A percentile compares a stretch with the other conserved stretches of the same genome.
Conservation (phyloP, 2,888 invertebrate genomes). For the Odontomyia ornata region DNA sequence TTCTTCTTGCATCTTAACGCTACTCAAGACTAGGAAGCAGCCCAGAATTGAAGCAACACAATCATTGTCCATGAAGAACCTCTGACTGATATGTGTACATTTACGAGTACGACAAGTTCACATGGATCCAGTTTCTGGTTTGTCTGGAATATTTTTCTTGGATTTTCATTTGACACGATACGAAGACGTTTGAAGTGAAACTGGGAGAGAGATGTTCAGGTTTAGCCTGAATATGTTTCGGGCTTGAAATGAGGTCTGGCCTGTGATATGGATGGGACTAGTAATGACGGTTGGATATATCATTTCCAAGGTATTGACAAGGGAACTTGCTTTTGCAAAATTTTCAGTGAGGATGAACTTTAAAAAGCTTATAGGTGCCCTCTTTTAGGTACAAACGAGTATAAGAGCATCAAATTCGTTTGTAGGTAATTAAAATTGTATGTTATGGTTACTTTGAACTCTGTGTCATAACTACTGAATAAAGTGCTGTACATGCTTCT, state of each 20-base stretch:
- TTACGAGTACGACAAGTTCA: slow-evolving; percentile 48
- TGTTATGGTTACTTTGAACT: no score
- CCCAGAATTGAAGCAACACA: background rate
- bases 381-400: no score
- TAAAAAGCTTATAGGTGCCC: no score
- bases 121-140: slow-evolving; percentile 46
- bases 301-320: no score
- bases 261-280: slow-evolving; percentile 13
- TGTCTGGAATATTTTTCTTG: background rate
- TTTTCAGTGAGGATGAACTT: no score
- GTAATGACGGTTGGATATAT: no score
- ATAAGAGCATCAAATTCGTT: no score
- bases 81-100: slow-evolving; percentile 14
- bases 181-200: background rate
- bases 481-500: no score
- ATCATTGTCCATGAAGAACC: background rate
- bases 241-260: slow-evolving; percentile 32
- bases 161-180: background rate
- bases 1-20: slow-evolving; percentile 25
- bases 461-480: no score
- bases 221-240: slow-evolving; percentile 28
- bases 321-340: no score
- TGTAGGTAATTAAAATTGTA: no score
- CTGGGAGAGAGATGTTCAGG: slow-evolving; percentile 22
- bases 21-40: background rate